Conservation (phyloP, 2,888 invertebrate genomes). For the Platycheirus albimanus region DNA sequence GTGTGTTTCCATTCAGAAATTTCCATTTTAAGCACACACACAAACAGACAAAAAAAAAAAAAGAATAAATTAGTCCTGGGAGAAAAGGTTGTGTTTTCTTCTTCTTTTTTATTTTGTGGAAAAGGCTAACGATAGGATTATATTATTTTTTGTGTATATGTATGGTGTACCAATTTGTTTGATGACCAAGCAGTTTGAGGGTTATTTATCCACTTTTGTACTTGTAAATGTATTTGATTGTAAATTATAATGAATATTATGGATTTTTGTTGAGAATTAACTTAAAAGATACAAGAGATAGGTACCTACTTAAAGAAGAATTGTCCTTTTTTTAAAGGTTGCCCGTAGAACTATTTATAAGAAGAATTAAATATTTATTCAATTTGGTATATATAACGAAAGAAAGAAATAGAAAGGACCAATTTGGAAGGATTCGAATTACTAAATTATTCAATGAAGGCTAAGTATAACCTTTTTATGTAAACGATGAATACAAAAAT, state of each 20-base stretch:
- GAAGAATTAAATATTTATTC: no score
- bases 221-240: conserved; percentile 36
- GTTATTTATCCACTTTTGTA: conserved; percentile 18
- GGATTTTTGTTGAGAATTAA: conserved; percentile 20
- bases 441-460: background rate
- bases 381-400: no score
- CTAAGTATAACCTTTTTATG: no score
- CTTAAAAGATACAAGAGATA: background rate
- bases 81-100: conserved; percentile 5
- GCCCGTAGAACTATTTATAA: no score
- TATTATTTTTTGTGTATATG: background rate
- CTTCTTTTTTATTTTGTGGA: no score
- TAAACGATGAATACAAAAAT: background rate
- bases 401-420: background rate
- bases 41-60: conserved; percentile 14
- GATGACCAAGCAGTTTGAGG: conserved; percentile 12
- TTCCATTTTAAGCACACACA: no score
- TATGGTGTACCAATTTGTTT: conserved; percentile 20
- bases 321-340: no score
- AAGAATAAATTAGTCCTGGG: conserved; percentile 18
- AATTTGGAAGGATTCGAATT: background rate
- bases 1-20: conserved; percentile 16
- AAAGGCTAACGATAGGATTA: conserved; percentile 16
- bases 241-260: conserved; percentile 18
- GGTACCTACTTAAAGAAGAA: no score